Evolutionary conservation across 2,113 vertebrate genomes (phyloP), one percentile per base, ranked within the genome.

Genomic region (Malurus elegans): DNA sequence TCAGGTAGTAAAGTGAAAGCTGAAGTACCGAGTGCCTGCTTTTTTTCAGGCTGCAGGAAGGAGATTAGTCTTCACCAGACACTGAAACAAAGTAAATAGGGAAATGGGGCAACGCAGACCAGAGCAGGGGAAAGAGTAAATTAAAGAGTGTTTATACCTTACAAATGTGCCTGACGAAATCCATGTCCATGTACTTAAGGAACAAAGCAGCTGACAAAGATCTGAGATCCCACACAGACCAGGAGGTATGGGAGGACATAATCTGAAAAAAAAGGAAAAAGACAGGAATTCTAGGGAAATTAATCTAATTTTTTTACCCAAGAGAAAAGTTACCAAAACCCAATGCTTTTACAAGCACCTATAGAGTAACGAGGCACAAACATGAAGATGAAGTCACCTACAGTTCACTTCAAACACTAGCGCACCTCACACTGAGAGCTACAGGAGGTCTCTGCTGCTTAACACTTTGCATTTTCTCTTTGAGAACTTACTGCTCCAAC

Each of bases 11-110:
- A 36, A 76, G 34, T 51, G 51, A 73, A 80, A 86, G 69, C 44
- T 83, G 47, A 91, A 84, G 48, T 48, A 78, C 4, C 60, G 48
- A 36, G 76, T 20, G 80, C n/a, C 95, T 94, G 94, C 32, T 88
- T 94, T 74, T 90, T 95, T 86, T 97, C 96, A 93, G 48, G n/a
- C 73, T 74, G 53, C 44, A 72, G 86, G 54, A 74, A 47, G 56
- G 88, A 72, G 86, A 94, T 95, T 78, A 95, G 69, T 54, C 72
- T 82, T 88, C 72, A 48, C 47, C 82, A 97, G 86, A 83, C 60
- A 44, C 51, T 48, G 80, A 84, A 88, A 48, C 32, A 86, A 81
- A 91, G 69, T 93, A 96, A 95, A 93, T 32, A 87, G 86, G 79
- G 72, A 95, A 95, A 89, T 10, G 69, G 86, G 40, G 36, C 89